phyloP scores from a whole-genome alignment of 2,888 invertebrate species.

The Drosophila gaucha region DNA sequence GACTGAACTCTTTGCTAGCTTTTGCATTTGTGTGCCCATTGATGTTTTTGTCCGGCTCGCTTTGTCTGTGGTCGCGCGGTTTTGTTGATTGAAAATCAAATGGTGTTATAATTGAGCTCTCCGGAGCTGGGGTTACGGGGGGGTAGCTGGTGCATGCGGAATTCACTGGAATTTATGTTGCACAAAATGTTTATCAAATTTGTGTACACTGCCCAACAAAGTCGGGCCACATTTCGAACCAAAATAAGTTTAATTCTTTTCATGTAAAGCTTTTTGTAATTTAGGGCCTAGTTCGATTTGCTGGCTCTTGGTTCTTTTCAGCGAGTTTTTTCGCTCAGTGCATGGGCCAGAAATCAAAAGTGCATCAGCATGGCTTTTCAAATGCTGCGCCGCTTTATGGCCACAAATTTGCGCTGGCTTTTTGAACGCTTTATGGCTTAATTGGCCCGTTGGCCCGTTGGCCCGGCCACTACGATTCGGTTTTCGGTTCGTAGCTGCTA shows the following conservation, averaged over 20 bases:
- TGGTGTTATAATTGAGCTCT: constrained; percentile 60
- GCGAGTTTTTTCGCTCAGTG: constrained; percentile 39
- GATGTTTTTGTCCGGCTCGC: constrained; percentile 31
- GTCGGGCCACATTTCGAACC: no score
- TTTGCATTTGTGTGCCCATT: constrained; percentile 25
- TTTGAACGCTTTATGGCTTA: constrained; percentile 79
- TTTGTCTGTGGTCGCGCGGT: constrained; percentile 53
- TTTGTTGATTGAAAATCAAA: constrained; percentile 62
- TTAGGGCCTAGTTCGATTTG: background rate
- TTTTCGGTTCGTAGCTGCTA: constrained; percentile 24
- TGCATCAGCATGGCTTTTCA: constrained; percentile 53
- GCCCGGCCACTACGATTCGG: constrained; percentile 2
- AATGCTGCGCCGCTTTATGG: constrained; percentile 70
- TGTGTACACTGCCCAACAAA: constrained; percentile 17
- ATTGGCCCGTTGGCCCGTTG: constrained; percentile 60
- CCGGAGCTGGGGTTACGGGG: background rate
- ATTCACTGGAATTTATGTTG: constrained; percentile 27
- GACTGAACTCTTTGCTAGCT: constrained; percentile 14
- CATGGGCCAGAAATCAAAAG: constrained; percentile 34
- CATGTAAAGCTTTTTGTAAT: background rate
- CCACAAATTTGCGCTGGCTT: constrained; percentile 77
- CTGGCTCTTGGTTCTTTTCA: background rate
- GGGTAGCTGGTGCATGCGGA: background rate
- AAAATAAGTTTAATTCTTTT: no score
- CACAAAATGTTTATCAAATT: constrained; percentile 36